These are phyloP conservation scores for Addax nasomaculatus DNA, from an alignment of 2,113 vertebrate genomes.

Conservation along the genomic window DNA sequence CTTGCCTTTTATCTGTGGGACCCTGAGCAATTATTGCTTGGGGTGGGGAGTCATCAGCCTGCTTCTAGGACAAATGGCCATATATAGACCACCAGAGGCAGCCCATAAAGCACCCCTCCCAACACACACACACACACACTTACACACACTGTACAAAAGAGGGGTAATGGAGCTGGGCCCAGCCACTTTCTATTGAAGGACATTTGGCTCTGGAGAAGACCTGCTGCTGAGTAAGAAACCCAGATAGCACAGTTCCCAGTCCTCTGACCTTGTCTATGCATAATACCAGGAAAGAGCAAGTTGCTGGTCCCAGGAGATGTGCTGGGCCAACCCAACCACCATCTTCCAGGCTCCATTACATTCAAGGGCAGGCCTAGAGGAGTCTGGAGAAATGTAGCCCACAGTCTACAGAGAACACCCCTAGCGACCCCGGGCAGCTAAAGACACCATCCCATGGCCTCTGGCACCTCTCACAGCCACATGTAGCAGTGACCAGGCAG, in stretches of 20 bases:
- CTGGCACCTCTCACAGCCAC: conserved; percentile 27
- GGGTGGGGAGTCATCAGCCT: neutral
- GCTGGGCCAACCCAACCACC: neutral
- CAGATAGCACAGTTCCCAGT: neutral
- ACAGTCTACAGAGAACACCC: neutral
- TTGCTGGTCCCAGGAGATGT: neutral
- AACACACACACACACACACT: neutral
- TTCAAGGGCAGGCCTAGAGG: neutral
- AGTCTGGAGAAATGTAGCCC: neutral
- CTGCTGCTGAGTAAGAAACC: neutral
- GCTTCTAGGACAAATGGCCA: conserved; percentile 9
- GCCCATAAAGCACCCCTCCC: neutral
- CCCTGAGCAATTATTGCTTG: neutral
- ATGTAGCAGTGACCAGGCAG: neutral
- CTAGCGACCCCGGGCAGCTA: neutral
- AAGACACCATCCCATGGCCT: neutral
- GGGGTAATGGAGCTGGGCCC: neutral
- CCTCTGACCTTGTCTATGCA: neutral
- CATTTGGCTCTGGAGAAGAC: neutral
- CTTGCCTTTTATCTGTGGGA: conserved; percentile 40
- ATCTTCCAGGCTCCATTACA: neutral
- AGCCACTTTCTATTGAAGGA: neutral
- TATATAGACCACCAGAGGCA: neutral
- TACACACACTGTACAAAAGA: neutral
- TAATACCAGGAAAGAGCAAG: neutral